Conservation (phyloP, 1,140 invertebrate genomes). For the Chymomyza costata region DNA sequence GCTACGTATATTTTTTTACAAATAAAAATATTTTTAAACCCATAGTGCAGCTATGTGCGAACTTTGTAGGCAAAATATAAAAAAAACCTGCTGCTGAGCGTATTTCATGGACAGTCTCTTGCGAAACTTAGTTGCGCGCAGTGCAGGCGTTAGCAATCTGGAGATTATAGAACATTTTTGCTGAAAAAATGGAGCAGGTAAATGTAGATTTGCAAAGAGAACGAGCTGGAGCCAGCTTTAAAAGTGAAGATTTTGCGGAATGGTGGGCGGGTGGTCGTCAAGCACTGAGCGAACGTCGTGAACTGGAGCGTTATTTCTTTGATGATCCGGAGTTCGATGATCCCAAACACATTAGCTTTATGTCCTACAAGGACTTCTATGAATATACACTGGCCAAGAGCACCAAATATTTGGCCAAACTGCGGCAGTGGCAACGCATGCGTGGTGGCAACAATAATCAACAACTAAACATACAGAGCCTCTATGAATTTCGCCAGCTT, state of each 20-base stretch:
- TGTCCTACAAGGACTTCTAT: constrained; percentile 90
- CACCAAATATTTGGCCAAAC: constrained; percentile 82
- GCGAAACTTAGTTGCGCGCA: too few relatives aligned
- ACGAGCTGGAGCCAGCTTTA: constrained; percentile 83
- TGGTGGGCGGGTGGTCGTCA: constrained; percentile 85
- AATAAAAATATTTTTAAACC: too few relatives aligned
- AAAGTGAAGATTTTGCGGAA: constrained; percentile 84
- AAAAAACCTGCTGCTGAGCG: too few relatives aligned
- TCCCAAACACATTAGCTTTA: constrained; percentile 82
- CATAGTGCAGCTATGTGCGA: too few relatives aligned
- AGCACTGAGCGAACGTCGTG: constrained; percentile 76
- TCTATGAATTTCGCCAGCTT: constrained; percentile 55
- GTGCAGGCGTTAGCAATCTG: too few relatives aligned
- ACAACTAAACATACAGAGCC: constrained; percentile 12
- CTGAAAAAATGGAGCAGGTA: constrained; percentile 5
- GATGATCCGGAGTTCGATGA: constrained; percentile 83
- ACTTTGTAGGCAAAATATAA: too few relatives aligned
- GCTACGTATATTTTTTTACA: too few relatives aligned
- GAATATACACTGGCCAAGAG: constrained; percentile 86
- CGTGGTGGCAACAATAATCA: neutral
- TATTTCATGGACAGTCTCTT: too few relatives aligned
- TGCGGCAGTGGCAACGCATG: constrained; percentile 80
- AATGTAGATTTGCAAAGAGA: constrained; percentile 82
- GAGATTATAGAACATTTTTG: neutral
- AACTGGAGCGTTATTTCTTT: constrained; percentile 82